Evolutionary conservation across 2,113 vertebrate species (phyloP), one percentile per base, ranked within the genome.

Genomic region (Oceanites oceanicus): DNA sequence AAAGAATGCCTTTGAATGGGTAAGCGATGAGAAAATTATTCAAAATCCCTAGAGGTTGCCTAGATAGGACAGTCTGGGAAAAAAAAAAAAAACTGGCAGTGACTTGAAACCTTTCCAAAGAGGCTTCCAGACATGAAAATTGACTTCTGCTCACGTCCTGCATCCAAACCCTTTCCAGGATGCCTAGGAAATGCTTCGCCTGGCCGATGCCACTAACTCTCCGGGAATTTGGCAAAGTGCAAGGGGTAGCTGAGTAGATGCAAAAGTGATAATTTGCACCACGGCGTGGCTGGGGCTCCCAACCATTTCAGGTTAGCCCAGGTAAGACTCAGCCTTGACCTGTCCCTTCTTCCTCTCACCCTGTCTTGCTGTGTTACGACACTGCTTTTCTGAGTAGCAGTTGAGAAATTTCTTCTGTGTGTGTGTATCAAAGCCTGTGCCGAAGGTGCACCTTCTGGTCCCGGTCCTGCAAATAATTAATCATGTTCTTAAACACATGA

Each of bases 81-180:
- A 85, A 68, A 77, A 67, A 47, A 52, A 88, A 85, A 68, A 77
- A 67, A 20, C 17, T 32, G 25, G 10, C 58, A 77, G 72, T 10
- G 89, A 27, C 78, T 94, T 93, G 81, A 94, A 96, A 85, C 26
- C 62, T 56, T 79, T 93, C 92, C 90, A 94, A 38, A 85, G 88
- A 85, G 81, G 36, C 61, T 94, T 85, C 61, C 85, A 92, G 92
- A 78, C 85, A n/a, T 22, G 61, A 89, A 89, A 91, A 78, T 14
- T 36, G 16, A n/a, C 76, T 94, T 81, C 80, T 95, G 70, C 76
- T 95, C 76, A 45, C 9, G 4, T 77, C 68, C 70, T 62, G 65
- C 80, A 50, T 62, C 77, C 90, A 50, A 81, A 62, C 29, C 47
- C 70, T 49, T 36, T 8, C 90, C 84, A 62, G 42, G 29, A 22